Percentiles rank a stretch among this genome's conserved stretches.
These are phyloP conservation scores for Oncopodura yosiiana DNA, from an alignment of 1,140 invertebrate genomes.

Conservation along the genomic window DNA sequence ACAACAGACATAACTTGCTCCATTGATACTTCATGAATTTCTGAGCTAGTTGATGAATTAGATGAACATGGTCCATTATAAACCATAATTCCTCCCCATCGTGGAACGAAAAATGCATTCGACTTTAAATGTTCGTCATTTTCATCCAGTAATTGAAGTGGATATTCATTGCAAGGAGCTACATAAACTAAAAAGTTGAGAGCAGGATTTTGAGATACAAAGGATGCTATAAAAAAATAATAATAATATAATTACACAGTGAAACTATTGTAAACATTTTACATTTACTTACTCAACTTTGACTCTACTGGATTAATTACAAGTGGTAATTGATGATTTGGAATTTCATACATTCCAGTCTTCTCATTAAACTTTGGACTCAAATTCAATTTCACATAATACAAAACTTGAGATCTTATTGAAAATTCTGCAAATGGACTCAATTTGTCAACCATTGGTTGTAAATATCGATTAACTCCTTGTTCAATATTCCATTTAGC, in stretches of 20 bases:
- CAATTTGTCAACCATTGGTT: conserved; percentile 58
- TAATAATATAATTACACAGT: too few species aligned
- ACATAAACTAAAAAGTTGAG: conserved; percentile 78
- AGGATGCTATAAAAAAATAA: conserved; percentile 47
- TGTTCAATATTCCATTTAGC: conserved; percentile 57
- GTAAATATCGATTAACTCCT: conserved; percentile 55
- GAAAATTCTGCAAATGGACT: conserved; percentile 59
- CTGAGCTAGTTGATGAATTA: conserved; percentile 13
- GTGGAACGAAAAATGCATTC: conserved; percentile 73
- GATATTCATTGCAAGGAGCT: conserved; percentile 59
- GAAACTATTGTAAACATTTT: neutral
- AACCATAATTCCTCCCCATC: conserved; percentile 81
- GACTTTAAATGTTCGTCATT: conserved; percentile 36
- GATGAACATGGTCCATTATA: conserved; percentile 50
- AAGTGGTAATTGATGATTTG: conserved; percentile 40
- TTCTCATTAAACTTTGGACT: conserved; percentile 15
- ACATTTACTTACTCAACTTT: conserved; percentile 41
- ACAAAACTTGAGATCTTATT: conserved; percentile 69
- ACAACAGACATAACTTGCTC: conserved; percentile 64
- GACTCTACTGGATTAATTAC: conserved; percentile 46
- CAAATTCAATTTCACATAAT: conserved; percentile 65
- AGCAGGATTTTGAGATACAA: conserved; percentile 66
- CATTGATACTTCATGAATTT: conserved; percentile 42
- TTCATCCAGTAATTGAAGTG: conserved; percentile 53
- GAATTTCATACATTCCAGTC: conserved; percentile 35